Evolutionary conservation across 2,113 vertebrate species (phyloP), one percentile per base, ranked within the genome.

Genomic region (Pteruthius melanotis): DNA sequence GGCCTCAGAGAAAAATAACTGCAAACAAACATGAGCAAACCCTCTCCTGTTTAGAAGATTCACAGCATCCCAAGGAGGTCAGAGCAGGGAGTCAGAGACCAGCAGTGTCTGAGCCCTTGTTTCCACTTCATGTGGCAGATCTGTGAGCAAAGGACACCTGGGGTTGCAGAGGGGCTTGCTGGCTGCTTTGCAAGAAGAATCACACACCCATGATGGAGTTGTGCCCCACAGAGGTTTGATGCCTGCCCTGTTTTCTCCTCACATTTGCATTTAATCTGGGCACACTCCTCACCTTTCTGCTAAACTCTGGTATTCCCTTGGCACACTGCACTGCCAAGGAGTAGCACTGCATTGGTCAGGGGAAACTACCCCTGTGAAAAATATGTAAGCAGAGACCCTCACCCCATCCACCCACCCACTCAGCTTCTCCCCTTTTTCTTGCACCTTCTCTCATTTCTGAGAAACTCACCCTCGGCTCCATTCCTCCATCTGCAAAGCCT

Each of bases 381-480:
- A 28, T 7, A 69, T 16, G 37, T 24, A 49, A 92, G 47, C 60
- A 74, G 45, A 94, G 33, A 57, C 45, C 47, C 30, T 45, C 71
- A 13, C 49, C 69, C 33, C 61, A 13, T 59, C 69, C 24, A 39
- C 57, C 18, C 19, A n/a, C 57, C 18, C 40, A 37, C 49, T 57
- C 72, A 63, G 33, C 24, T 84, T 87, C 47, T 84, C 39, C 2
- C 33, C 11, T 5, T 44, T 91, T 54, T 81, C 69, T 87, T 71
- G 30, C 39, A 64, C 42, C 47, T 89, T 92, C 83, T 89, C 87
- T 78, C 65, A 33, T 87, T 92, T 89, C 80, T 91, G 65, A 94
- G 80, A 69, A 81, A 86, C 31, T 64, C 53, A 33, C 28, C 27
- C 50, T 75, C 6, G 0, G 24, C 63, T 89, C 77, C 33, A 22